phyloP scores from a whole-genome alignment of 1,140 invertebrate species.

The Solen grandis region DNA sequence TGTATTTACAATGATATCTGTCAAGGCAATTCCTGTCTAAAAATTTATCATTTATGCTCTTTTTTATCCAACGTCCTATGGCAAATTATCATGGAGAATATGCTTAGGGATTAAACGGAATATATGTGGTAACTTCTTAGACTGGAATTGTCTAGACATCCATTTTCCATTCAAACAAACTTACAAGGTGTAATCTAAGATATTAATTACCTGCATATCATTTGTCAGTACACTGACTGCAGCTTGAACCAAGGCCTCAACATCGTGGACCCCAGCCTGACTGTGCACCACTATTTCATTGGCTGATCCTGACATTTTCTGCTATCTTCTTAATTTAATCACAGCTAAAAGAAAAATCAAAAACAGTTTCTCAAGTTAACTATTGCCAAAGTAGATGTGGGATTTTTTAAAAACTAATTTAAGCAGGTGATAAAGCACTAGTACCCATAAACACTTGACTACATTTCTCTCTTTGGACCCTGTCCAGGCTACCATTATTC shows the following conservation, averaged over 20 bases:
- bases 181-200: neutral
- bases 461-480: too few species aligned
- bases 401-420: neutral
- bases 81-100: too few species aligned
- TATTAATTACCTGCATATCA: slow-evolving; percentile 46
- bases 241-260: slow-evolving; percentile 46
- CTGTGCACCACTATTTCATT: slow-evolving; percentile 39
- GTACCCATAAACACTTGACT: neutral
- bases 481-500: too few species aligned
- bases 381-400: neutral
- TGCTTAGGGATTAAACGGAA: too few species aligned
- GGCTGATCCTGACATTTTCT: neutral
- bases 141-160: too few species aligned
- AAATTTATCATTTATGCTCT: too few species aligned
- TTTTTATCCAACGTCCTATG: too few species aligned
- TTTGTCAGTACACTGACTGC: slow-evolving; percentile 53
- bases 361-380: neutral
- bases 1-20: too few species aligned
- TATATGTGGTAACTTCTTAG: too few species aligned
- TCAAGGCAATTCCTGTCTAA: too few species aligned
- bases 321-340: too few species aligned
- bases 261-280: slow-evolving; percentile 37
- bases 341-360: neutral
- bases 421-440: neutral
- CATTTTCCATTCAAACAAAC: too few species aligned